Percentiles rank a stretch among this genome's conserved stretches.
Evolutionary conservation across 1,140 invertebrate genomes (phyloP).

Genomic region (Hyposmocoma kahamanoa): DNA sequence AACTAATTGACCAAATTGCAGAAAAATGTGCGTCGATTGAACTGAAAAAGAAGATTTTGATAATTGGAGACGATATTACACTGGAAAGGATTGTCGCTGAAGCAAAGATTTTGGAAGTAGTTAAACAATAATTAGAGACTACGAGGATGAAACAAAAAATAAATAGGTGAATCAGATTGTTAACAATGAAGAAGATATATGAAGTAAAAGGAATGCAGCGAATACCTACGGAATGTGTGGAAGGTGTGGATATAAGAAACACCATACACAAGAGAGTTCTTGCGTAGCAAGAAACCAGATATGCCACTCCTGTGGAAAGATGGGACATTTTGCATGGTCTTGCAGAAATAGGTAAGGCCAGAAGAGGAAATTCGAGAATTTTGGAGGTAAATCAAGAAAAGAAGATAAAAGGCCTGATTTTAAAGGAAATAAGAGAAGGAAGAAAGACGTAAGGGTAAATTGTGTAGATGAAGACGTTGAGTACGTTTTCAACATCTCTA

Average conservation of each 20-base stretch:
- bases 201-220: not conserved
- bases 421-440: not conserved
- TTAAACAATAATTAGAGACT: conserved; percentile 1
- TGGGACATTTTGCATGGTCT: conserved; percentile 5
- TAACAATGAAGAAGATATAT: not conserved
- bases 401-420: not conserved
- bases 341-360: not conserved
- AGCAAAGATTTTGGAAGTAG: conserved; percentile 8
- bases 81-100: conserved; percentile 7
- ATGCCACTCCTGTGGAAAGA: conserved; percentile 6
- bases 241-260: conserved; percentile 1
- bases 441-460: not conserved
- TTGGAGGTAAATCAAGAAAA: not conserved
- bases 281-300: conserved; percentile 9
- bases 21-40: conserved; percentile 7
- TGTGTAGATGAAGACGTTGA: not conserved
- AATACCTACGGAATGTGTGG: not conserved
- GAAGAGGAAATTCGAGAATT: not conserved
- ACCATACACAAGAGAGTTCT: not conserved
- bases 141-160: not conserved
- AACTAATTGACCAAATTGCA: conserved; percentile 8
- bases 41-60: conserved; percentile 10
- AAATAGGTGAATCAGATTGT: not conserved
- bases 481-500: not conserved
- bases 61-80: conserved; percentile 5